Conservation (phyloP, 2,797 vertebrate genomes). For the Apodemus agrarius region DNA sequence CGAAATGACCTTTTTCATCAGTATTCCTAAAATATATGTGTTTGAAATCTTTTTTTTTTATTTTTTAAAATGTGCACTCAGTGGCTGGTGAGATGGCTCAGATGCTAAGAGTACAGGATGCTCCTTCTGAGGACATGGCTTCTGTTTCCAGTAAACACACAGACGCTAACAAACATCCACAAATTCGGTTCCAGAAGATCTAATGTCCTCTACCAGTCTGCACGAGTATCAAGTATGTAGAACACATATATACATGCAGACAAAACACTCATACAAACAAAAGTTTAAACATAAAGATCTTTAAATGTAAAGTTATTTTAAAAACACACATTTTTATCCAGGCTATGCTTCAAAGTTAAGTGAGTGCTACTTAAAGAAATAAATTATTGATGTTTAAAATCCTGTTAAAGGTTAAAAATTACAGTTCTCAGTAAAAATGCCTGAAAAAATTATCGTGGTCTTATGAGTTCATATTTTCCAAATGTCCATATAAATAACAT, state of each 20-base stretch:
- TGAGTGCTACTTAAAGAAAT: background rate
- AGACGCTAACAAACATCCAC: background rate
- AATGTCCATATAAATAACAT: background rate
- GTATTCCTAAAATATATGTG: background rate
- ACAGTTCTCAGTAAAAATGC: background rate
- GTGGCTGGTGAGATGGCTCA: background rate
- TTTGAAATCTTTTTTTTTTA: background rate
- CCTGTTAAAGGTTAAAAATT: background rate
- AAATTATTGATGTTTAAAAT: background rate
- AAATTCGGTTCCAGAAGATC: background rate
- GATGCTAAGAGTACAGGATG: too few species aligned
- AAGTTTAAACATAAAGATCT: background rate
- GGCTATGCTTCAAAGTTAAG: background rate
- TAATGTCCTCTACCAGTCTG: background rate
- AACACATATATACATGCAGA: background rate
- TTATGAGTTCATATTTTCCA: background rate
- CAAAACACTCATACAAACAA: background rate
- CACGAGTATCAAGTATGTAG: too few species aligned
- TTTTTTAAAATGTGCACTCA: background rate
- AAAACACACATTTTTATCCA: background rate
- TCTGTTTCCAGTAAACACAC: background rate
- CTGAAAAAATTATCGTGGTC: background rate
- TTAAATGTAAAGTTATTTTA: background rate
- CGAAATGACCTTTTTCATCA: background rate
- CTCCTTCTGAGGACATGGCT: background rate